Percentiles rank a stretch among this genome's conserved stretches.
These are phyloP conservation scores for Scomberomorus guttatus DNA, from an alignment of 2,797 vertebrate genomes.

Conservation along the genomic window DNA sequence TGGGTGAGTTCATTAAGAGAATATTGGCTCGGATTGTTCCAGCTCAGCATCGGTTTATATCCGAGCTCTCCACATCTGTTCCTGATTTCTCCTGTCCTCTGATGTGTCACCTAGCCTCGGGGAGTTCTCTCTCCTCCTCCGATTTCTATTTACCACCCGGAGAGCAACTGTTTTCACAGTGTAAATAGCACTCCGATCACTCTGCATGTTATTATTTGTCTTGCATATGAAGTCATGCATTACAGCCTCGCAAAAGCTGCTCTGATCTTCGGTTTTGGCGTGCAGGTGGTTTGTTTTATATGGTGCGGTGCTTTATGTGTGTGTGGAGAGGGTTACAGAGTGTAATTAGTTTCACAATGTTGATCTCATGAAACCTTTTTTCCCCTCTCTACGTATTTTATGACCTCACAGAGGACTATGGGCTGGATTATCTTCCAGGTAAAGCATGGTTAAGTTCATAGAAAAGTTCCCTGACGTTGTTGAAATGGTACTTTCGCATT, in stretches of 20 bases:
- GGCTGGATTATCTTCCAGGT: constrained; percentile 75
- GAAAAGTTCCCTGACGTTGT: background rate
- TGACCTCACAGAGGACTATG: constrained; percentile 75
- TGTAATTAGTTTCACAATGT: constrained; percentile 44
- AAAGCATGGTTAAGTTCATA: constrained; percentile 28
- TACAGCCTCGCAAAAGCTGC: constrained; percentile 17
- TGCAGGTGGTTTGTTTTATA: constrained; percentile 61
- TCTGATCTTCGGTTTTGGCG: constrained; percentile 34
- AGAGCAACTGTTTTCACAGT: constrained; percentile 44
- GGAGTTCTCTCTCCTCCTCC: constrained; percentile 40
- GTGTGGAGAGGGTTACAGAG: background rate
- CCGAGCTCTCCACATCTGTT: constrained; percentile 67
- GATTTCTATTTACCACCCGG: constrained; percentile 59
- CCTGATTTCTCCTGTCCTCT: constrained; percentile 58
- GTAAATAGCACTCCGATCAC: constrained; percentile 51
- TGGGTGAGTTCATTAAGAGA: constrained; percentile 78
- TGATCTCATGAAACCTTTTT: constrained; percentile 49
- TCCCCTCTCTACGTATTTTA: constrained; percentile 23
- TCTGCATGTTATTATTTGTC: constrained; percentile 57
- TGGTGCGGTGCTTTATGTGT: constrained; percentile 10
- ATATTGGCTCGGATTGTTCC: constrained; percentile 42
- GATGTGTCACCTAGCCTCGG: constrained; percentile 70
- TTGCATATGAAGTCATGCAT: constrained; percentile 67
- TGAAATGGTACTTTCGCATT: background rate
- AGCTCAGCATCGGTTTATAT: constrained; percentile 44